These are phyloP conservation scores for Pseudopodoces humilis DNA, from an alignment of 2,113 vertebrate species.

Conservation along the genomic window DNA sequence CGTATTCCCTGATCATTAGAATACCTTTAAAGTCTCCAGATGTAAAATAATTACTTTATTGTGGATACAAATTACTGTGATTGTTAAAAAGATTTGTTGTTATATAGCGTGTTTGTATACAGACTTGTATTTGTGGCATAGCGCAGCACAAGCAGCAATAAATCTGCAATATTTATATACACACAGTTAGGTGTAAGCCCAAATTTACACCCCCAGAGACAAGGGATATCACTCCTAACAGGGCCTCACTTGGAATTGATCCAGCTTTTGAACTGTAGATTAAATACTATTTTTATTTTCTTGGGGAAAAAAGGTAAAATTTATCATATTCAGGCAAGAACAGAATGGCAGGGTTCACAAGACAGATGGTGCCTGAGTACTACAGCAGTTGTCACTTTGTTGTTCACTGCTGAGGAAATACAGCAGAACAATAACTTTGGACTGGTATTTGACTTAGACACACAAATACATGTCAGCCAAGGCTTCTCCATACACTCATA, in stretches of 20 bases:
- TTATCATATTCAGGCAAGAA: conserved; percentile 5
- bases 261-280: conserved; percentile 34
- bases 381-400: conserved; percentile 51
- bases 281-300: conserved; percentile 42
- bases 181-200: conserved; percentile 48
- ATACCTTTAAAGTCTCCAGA: neutral
- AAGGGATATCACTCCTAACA: conserved; percentile 24
- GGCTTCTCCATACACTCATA: neutral
- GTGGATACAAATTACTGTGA: neutral
- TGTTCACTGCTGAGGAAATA: conserved; percentile 37
- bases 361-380: conserved; percentile 57
- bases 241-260: conserved; percentile 36
- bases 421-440: conserved; percentile 37
- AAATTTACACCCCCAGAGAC: conserved; percentile 52
- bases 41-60: neutral
- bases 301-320: conserved; percentile 25
- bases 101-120: neutral
- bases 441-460: conserved; percentile 20
- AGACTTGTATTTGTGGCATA: neutral
- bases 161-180: conserved; percentile 48
- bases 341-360: conserved; percentile 48
- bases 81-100: neutral
- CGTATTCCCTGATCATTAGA: accelerated
- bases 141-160: conserved; percentile 9
- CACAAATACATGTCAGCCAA: neutral